These are phyloP conservation scores for Bhutanitis thaidina DNA, from an alignment of 2,888 invertebrate genomes.

Conservation along the genomic window DNA sequence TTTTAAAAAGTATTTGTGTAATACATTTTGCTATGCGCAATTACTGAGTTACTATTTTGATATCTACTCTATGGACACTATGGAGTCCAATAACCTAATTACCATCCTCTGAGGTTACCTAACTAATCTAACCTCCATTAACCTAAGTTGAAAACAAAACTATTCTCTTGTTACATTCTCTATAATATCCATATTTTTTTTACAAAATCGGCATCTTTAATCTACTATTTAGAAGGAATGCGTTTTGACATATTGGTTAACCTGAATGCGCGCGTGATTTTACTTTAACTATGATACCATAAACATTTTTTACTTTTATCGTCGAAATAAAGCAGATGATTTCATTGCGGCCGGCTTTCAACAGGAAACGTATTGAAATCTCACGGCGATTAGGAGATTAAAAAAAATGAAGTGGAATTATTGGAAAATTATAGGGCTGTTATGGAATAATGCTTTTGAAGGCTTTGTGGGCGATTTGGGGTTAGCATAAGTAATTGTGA, in stretches of 20 bases:
- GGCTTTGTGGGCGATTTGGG: constrained; percentile 29
- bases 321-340: constrained; percentile 49
- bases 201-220: background rate
- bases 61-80: too few species aligned
- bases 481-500: constrained; percentile 50
- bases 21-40: too few species aligned
- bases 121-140: too few species aligned
- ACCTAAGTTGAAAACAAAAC: too few species aligned
- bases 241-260: constrained; percentile 65
- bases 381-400: constrained; percentile 65
- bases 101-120: too few species aligned
- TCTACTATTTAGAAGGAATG: constrained; percentile 28
- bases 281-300: constrained; percentile 59
- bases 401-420: constrained; percentile 70
- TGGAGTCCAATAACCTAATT: too few species aligned
- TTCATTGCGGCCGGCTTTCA: constrained; percentile 53
- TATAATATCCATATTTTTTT: too few species aligned
- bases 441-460: constrained; percentile 40
- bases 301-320: constrained; percentile 58
- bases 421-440: constrained; percentile 65
- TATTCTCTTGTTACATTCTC: too few species aligned
- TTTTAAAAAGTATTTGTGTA: too few species aligned
- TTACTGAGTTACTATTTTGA: too few species aligned
- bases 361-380: constrained; percentile 70
- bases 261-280: constrained; percentile 41